Conservation (phyloP, 2,888 invertebrate species). For the Torymus texanus region DNA sequence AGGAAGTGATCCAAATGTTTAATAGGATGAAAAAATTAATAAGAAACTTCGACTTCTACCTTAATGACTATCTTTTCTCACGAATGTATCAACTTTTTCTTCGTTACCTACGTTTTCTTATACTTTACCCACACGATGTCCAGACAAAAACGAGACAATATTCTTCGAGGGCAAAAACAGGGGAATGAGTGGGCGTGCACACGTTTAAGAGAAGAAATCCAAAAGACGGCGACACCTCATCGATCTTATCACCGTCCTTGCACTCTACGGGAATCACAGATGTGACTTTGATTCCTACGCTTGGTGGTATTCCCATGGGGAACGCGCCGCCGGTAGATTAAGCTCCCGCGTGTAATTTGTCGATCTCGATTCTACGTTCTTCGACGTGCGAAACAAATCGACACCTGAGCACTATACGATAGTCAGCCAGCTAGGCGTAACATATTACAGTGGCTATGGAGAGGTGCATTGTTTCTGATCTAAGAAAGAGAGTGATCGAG, state of each 20-base stretch:
- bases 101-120: no score
- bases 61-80: no score
- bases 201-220: slow-evolving; percentile 32
- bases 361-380: slow-evolving; percentile 53
- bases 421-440: not conserved
- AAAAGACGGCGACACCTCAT: slow-evolving; percentile 65
- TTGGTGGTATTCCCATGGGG: slow-evolving; percentile 69
- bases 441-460: slow-evolving; percentile 25
- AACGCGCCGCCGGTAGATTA: slow-evolving; percentile 68
- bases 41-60: no score
- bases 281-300: slow-evolving; percentile 74
- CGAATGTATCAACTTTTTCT: no score
- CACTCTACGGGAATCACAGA: slow-evolving; percentile 70
- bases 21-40: no score
- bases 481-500: no score
- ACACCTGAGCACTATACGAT: slow-evolving; percentile 51
- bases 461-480: no score
- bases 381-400: slow-evolving; percentile 44
- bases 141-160: slow-evolving; percentile 23
- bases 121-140: no score
- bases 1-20: no score
- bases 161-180: slow-evolving; percentile 7
- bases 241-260: slow-evolving; percentile 70
- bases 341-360: slow-evolving; percentile 70
- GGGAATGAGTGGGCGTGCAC: slow-evolving; percentile 20